Conservation (phyloP, 1,140 invertebrate genomes). For the Brachionus sp. region DNA sequence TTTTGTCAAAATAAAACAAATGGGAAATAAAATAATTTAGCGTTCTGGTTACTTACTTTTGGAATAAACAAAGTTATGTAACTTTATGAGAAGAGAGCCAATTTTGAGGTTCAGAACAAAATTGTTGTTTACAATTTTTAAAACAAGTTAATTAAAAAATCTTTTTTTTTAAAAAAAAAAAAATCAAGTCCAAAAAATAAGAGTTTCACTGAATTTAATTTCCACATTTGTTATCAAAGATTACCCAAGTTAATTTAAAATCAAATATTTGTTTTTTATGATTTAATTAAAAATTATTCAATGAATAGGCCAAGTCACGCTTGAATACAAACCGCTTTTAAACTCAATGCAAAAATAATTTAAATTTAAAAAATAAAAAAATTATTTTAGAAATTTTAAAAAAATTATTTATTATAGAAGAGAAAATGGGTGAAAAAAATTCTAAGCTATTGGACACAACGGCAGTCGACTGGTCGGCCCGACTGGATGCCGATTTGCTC, state of each 20-base stretch:
- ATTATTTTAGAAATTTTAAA: no score
- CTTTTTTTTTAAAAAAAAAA: background rate
- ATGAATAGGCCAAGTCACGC: background rate
- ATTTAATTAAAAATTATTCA: background rate
- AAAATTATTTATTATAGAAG: background rate
- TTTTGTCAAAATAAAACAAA: background rate
- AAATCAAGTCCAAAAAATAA: background rate
- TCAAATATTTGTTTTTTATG: constrained; percentile 13
- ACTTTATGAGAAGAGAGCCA: background rate
- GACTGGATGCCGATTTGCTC: background rate
- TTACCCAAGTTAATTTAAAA: background rate
- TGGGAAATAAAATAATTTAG: background rate
- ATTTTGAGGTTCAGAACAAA: background rate
- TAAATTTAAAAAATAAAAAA: background rate
- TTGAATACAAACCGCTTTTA: constrained; percentile 7
- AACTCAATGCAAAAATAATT: background rate
- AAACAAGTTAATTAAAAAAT: constrained; percentile 1
- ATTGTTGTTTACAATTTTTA: constrained; percentile 1
- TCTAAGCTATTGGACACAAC: background rate
- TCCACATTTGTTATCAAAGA: background rate
- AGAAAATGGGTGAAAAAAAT: constrained; percentile 26
- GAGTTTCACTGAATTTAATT: background rate
- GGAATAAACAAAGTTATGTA: background rate
- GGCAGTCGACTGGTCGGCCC: background rate
- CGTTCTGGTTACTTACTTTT: background rate